These are phyloP conservation scores for Felis catus DNA, from an alignment of 2,113 vertebrate species.

Conservation along the genomic window F.catus_Fca126_mat1.0 CM031416.1:146718501-146719000, in stretches of 20 bases:
- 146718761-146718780: conserved; percentile 53
- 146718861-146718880: not conserved
- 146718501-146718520: not conserved
- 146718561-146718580: not conserved
- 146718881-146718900: not conserved
- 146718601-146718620: not conserved
- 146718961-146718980: rapidly evolving
- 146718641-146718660: not conserved
- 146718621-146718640: not conserved
- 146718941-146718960: not conserved
- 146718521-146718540: rapidly evolving
- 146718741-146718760: not conserved
- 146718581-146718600: too few relatives aligned
- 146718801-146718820: conserved; percentile 61
- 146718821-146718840: conserved; percentile 67
- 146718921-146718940: not conserved
- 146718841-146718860: conserved; percentile 48
- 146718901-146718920: not conserved
- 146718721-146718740: not conserved
- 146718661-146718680: rapidly evolving
- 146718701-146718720: not conserved
- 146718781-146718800: conserved; percentile 74
- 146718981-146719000: not conserved
- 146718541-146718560: not conserved
- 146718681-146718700: not conserved